Evolutionary conservation across 2,113 vertebrate genomes (phyloP).

Genomic region (Melanocharis versteri): DNA sequence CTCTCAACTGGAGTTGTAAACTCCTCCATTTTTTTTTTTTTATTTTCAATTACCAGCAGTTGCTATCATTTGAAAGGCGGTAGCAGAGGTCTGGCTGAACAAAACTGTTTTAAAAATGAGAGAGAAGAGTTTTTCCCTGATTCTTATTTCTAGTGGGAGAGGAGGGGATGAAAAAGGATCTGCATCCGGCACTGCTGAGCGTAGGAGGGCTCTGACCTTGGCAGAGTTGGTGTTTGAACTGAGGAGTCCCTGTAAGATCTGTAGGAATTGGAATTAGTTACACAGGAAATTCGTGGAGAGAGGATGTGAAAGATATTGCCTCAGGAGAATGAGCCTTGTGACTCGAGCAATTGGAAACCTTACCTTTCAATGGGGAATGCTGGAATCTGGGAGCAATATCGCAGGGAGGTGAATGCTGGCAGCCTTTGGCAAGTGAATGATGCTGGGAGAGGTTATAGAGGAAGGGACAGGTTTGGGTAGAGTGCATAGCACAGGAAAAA

Average conservation of each 20-base stretch:
- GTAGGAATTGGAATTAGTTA: not conserved
- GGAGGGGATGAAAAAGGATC: not conserved
- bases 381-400: not conserved
- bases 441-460: not conserved
- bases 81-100: not conserved
- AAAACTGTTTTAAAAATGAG: not conserved
- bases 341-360: not conserved
- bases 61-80: not conserved
- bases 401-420: not conserved
- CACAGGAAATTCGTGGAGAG: not conserved
- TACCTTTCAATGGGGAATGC: not conserved
- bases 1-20: not conserved
- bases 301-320: not conserved
- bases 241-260: not conserved
- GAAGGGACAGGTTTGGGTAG: not conserved
- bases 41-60: not conserved
- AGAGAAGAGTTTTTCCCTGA: not conserved
- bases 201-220: not conserved
- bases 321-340: not conserved
- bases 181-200: not conserved
- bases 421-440: not conserved
- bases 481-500: not conserved
- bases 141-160: not conserved
- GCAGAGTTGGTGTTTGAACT: not conserved
- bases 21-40: not conserved